Evolutionary conservation across 2,888 invertebrate genomes (phyloP), one percentile per base, ranked within the genome.

Genomic region (Tyria jacobaeae): DNA sequence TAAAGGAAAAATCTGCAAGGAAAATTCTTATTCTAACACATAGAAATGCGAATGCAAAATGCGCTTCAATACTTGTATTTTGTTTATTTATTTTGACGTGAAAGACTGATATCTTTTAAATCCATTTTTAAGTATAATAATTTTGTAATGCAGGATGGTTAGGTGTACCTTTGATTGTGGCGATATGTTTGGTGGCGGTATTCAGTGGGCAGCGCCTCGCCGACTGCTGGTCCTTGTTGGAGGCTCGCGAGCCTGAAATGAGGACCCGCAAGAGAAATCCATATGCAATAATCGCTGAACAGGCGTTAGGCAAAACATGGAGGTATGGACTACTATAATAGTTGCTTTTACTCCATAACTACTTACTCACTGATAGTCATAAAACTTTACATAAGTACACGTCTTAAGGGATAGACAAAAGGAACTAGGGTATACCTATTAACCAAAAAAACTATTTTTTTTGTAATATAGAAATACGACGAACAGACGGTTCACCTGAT

Each of bases 181-280:
- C 95, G 57, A 94, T 96, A 84, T 95, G 95, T 68, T 77, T 94
- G 2, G 91, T 95, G 55, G 95, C 96, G 0, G 95, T 95, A 1
- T 96, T 95, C 88, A 95, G 96, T 53, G 96, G 96, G n/a, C 94
- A 95, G 64, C 89, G 95, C 35, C 90, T 97, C 6, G 96, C 96
- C 0, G 94, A 94, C 68, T 96, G 96, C 84, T 97, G 96, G 96
- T 90, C 95, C 44, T 95, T 96, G 53, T 82, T 96, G 34, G 96
- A 96, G 82, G 95, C 95, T 56, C 88, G 96, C 0, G 95, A 95
- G 79, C 95, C 95, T 0, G 94, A 95, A 72, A 95, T 95, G 87
- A 88, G 95, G 73, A 91, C 84, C 51, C 88, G 92, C 44, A 94
- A 95, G 66, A 89, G 96, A 59, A 95, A 96, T 81, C 96, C 96